Conservation (phyloP, 2,888 invertebrate species). For the Drosophila birchii region DNA sequence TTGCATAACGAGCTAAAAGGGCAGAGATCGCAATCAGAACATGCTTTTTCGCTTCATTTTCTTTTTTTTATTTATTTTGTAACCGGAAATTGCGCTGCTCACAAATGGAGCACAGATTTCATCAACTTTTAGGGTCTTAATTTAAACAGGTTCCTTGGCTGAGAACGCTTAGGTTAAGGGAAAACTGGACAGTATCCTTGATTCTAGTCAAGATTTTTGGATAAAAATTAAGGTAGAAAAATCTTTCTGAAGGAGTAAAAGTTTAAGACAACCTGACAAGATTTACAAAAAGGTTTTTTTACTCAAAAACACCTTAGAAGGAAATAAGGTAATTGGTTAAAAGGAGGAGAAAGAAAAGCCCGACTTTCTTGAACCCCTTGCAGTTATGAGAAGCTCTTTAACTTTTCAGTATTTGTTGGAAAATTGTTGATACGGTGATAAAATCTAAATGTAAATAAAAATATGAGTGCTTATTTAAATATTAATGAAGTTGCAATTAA, state of each 20-base stretch:
- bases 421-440: not conserved
- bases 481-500: too few relatives aligned
- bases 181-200: not conserved
- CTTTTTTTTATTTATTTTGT: conserved; percentile 1
- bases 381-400: not conserved
- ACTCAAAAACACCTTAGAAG: not conserved
- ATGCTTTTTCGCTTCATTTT: conserved; percentile 8
- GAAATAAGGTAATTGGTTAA: not conserved
- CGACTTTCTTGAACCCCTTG: too few relatives aligned
- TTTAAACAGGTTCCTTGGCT: conserved; percentile 10
- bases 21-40: conserved; percentile 19
- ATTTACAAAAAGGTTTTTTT: conserved; percentile 1
- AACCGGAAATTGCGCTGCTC: conserved; percentile 47
- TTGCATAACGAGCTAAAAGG: conserved; percentile 49
- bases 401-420: not conserved
- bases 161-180: not conserved
- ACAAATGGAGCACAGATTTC: conserved; percentile 39
- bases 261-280: not conserved
- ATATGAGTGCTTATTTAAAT: not conserved
- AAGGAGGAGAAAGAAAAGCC: not conserved
- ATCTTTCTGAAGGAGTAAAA: not conserved
- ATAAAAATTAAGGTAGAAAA: not conserved
- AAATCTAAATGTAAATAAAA: not conserved
- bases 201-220: too few relatives aligned
- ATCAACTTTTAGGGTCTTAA: conserved; percentile 13